A percentile compares a stretch with the other conserved stretches of the same genome.
These are phyloP conservation scores for Venusia cambrica DNA, from an alignment of 2,888 invertebrate species.

Conservation along the genomic window DNA sequence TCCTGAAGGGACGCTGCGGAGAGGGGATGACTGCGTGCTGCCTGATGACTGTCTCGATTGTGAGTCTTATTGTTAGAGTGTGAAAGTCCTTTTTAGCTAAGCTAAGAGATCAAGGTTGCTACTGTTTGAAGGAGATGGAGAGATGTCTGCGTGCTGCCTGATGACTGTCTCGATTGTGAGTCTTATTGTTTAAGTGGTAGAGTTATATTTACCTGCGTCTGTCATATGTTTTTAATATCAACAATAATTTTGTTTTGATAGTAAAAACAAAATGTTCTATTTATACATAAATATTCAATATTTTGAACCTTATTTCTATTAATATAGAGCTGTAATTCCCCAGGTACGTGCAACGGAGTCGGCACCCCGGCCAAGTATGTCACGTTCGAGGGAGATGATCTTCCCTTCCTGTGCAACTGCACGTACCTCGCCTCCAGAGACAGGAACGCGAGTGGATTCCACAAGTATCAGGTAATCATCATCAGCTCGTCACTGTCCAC, in stretches of 20 bases:
- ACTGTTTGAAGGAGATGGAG: too few relatives aligned
- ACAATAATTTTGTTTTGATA: too few relatives aligned
- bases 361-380: slow-evolving; percentile 89
- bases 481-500: too few relatives aligned
- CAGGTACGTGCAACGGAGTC: slow-evolving; percentile 85
- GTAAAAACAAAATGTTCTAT: too few relatives aligned
- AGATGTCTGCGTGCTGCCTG: slow-evolving; percentile 86
- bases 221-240: too few relatives aligned
- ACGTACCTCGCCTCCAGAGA: slow-evolving; percentile 90
- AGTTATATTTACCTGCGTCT: slow-evolving; percentile 2
- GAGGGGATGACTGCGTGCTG: slow-evolving; percentile 85
- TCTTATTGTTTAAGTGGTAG: slow-evolving; percentile 34
- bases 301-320: neutral
- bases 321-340: neutral
- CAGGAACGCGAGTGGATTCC: slow-evolving; percentile 73
- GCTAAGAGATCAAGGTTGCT: too few relatives aligned
- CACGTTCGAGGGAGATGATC: slow-evolving; percentile 90
- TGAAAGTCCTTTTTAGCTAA: neutral
- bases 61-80: slow-evolving; percentile 56
- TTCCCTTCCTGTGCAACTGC: slow-evolving; percentile 91
- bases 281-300: neutral
- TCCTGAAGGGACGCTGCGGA: slow-evolving; percentile 84
- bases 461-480: slow-evolving; percentile 63
- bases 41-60: slow-evolving; percentile 89
- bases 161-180: slow-evolving; percentile 88